phyloP scores from a whole-genome alignment of 37 sponge, comb jelly and placozoan species.

The Oopsacas minuta region DNA sequence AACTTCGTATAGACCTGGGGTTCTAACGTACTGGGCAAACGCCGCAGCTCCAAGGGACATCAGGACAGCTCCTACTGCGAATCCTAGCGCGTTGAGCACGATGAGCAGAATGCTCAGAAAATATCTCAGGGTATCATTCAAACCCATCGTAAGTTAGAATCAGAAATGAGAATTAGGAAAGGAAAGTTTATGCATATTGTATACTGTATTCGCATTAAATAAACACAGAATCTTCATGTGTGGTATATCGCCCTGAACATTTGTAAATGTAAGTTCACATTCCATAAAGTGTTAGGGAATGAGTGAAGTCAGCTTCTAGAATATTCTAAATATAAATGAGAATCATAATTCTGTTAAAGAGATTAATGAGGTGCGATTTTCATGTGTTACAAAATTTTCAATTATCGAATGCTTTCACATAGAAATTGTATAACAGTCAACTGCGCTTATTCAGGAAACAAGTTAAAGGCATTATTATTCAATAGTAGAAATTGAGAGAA shows the following conservation, averaged over 20 bases:
- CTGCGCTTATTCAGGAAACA: too few relatives aligned
- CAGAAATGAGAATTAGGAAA: neutral
- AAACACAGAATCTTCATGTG: neutral
- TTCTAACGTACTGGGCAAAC: neutral
- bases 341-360: too few relatives aligned
- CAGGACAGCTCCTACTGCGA: neutral
- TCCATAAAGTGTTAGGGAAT: neutral
- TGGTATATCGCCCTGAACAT: neutral
- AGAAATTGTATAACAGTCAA: too few relatives aligned
- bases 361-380: too few relatives aligned
- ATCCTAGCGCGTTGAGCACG: neutral
- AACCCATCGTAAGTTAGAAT: neutral
- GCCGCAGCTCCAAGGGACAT: neutral
- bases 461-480: too few relatives aligned
- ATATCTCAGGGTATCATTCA: neutral
- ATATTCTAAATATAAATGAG: neutral
- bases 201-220: neutral
- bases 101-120: neutral
- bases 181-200: neutral
- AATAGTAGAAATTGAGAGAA: too few relatives aligned
- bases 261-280: neutral
- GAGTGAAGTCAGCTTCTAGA: neutral
- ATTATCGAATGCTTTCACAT: too few relatives aligned
- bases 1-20: neutral
- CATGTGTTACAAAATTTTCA: too few relatives aligned